Evolutionary conservation across 2,797 vertebrate species (phyloP).

Genomic region (Pangasius sanitwongsei): DNA sequence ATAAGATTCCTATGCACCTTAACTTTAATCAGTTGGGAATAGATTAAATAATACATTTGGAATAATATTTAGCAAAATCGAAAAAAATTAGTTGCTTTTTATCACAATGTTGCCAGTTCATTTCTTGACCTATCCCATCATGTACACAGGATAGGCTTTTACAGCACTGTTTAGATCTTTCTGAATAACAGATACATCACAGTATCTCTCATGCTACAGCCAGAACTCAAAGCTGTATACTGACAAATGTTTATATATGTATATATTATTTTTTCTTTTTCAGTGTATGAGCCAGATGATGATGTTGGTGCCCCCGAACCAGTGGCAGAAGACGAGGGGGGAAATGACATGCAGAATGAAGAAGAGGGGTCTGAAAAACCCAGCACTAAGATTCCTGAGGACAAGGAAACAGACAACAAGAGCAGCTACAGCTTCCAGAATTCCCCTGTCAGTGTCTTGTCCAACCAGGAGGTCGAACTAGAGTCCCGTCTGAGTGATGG

Average conservation of each 20-base stretch:
- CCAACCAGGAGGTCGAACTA: constrained; percentile 91
- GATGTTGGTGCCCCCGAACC: constrained; percentile 82
- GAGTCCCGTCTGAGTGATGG: constrained; percentile 92
- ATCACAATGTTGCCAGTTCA: not conserved
- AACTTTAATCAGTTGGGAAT: not conserved
- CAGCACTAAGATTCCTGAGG: constrained; percentile 88
- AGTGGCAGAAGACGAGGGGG: constrained; percentile 85
- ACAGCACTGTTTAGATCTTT: not conserved
- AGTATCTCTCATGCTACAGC: not conserved
- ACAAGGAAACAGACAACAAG: constrained; percentile 87
- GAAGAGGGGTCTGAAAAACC: constrained; percentile 88
- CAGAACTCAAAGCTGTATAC: not conserved
- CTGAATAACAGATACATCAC: not conserved
- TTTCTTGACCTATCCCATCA: not conserved
- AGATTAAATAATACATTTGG: not conserved
- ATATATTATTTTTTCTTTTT: constrained; percentile 46
- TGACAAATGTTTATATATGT: not conserved
- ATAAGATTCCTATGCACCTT: not conserved
- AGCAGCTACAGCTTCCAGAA: constrained; percentile 94
- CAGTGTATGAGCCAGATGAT: constrained; percentile 95
- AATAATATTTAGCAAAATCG: constrained; percentile 44
- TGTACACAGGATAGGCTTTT: not conserved
- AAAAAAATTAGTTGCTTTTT: not conserved
- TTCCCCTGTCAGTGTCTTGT: constrained; percentile 91
- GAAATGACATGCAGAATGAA: constrained; percentile 85